These are phyloP conservation scores for Thunnus maccoyii DNA, from an alignment of 2,113 vertebrate species.

Conservation along the genomic window DNA sequence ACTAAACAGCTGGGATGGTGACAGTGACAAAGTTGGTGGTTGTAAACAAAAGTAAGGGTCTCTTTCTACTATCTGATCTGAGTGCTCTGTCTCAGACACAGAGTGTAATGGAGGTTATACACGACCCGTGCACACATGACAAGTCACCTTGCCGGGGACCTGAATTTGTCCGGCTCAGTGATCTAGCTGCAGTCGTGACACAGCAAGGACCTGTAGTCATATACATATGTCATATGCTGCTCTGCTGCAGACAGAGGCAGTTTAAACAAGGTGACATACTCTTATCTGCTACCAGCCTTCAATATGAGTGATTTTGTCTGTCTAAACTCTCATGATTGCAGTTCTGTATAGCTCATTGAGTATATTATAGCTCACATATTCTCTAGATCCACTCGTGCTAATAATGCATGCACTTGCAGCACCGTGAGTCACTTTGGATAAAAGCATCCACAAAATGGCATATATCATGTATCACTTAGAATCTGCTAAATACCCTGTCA, in stretches of 20 bases:
- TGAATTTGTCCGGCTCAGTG: conserved; percentile 58
- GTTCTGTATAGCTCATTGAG: conserved; percentile 28
- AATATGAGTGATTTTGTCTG: conserved; percentile 34
- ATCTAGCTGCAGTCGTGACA: conserved; percentile 45
- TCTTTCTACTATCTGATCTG: conserved; percentile 62
- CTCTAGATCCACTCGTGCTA: conserved; percentile 32
- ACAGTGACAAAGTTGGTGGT: conserved; percentile 69
- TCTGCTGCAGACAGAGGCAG: conserved; percentile 16
- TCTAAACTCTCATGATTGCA: conserved; percentile 13
- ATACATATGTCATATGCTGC: conserved; percentile 37
- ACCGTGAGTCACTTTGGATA: conserved; percentile 41
- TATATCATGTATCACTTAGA: conserved; percentile 51
- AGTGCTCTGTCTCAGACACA: conserved; percentile 49
- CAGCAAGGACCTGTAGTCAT: conserved; percentile 34
- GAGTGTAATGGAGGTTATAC: conserved; percentile 57
- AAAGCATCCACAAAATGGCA: conserved; percentile 52
- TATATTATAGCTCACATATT: conserved; percentile 33
- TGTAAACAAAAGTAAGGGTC: conserved; percentile 67
- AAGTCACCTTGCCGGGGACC: conserved; percentile 63
- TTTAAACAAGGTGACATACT: conserved; percentile 41
- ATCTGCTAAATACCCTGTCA: conserved; percentile 50
- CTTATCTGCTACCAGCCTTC: conserved; percentile 45
- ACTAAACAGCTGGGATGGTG: conserved; percentile 57
- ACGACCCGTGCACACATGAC: conserved; percentile 42
- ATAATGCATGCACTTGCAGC: conserved; percentile 34